A percentile compares a stretch with the other conserved stretches of the same genome.
phyloP scores from a whole-genome alignment of 2,797 vertebrate species.

The Enteromius mattozi region DNA sequence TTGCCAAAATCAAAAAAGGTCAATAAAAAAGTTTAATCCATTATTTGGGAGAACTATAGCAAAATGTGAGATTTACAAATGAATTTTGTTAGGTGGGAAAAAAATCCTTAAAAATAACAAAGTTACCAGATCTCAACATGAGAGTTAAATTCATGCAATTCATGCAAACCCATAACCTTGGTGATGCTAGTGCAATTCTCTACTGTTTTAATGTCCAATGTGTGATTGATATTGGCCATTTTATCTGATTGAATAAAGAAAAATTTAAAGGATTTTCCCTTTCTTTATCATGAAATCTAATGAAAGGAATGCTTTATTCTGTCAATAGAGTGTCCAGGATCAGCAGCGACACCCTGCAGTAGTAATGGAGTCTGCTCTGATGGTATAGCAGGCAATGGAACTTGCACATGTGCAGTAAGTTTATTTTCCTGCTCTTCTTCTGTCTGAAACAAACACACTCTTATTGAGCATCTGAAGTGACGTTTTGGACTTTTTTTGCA shows the following conservation, averaged over 20 bases:
- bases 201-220: not conserved
- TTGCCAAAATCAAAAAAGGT: not conserved
- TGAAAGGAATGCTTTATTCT: not conserved
- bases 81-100: not conserved
- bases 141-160: not conserved
- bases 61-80: not conserved
- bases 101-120: not conserved
- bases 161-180: not conserved
- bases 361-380: conserved; percentile 83
- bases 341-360: conserved; percentile 78
- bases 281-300: not conserved
- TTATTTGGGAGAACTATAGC: not conserved
- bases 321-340: conserved; percentile 86
- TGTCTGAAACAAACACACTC: conserved; percentile 3
- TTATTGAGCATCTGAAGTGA: not conserved
- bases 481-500: conserved; percentile 57
- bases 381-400: conserved; percentile 85
- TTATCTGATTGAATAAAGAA: not conserved
- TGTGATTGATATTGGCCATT: not conserved
- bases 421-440: not conserved
- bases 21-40: not conserved
- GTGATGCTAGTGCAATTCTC: not conserved
- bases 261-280: not conserved
- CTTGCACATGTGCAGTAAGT: conserved; percentile 86
- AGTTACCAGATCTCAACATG: not conserved